Conservation (phyloP, 2,888 invertebrate genomes). For the Nematopogon swammerdamellus region DNA sequence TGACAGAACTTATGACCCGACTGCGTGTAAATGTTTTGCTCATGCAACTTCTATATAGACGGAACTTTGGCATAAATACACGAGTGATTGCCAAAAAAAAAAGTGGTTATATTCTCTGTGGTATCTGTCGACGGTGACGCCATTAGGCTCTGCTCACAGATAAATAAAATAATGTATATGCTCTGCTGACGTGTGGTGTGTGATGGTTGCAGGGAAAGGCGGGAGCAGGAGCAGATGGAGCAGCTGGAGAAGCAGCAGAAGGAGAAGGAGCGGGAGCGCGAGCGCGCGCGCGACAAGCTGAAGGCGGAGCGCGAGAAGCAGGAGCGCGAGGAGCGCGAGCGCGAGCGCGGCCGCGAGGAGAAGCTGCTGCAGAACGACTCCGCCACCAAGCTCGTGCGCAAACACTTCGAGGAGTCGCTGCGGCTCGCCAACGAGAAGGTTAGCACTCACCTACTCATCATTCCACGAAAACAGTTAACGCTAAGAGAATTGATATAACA, state of each 20-base stretch:
- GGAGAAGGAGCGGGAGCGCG: slow-evolving; percentile 60
- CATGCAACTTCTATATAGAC: too few relatives aligned
- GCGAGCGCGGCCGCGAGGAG: slow-evolving; percentile 41
- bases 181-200: background rate
- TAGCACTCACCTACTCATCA: slow-evolving; percentile 18
- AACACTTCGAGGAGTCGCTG: slow-evolving; percentile 88
- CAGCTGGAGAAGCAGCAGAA: slow-evolving; percentile 67
- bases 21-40: too few relatives aligned
- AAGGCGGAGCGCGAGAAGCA: slow-evolving; percentile 52
- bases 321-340: slow-evolving; percentile 51
- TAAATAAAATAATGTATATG: too few relatives aligned
- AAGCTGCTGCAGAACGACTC: slow-evolving; percentile 66
- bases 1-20: too few relatives aligned
- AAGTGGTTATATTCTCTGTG: too few relatives aligned
- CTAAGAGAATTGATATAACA: too few relatives aligned
- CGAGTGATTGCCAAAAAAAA: too few relatives aligned
- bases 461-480: too few relatives aligned
- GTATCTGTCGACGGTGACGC: too few relatives aligned
- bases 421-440: slow-evolving; percentile 77
- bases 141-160: too few relatives aligned
- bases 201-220: slow-evolving; percentile 37
- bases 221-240: slow-evolving; percentile 55
- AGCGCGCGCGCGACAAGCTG: slow-evolving; percentile 37
- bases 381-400: slow-evolving; percentile 77
- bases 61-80: too few relatives aligned